phyloP scores from a whole-genome alignment of 2,888 invertebrate species.

The Frankliniella fusca region DNA sequence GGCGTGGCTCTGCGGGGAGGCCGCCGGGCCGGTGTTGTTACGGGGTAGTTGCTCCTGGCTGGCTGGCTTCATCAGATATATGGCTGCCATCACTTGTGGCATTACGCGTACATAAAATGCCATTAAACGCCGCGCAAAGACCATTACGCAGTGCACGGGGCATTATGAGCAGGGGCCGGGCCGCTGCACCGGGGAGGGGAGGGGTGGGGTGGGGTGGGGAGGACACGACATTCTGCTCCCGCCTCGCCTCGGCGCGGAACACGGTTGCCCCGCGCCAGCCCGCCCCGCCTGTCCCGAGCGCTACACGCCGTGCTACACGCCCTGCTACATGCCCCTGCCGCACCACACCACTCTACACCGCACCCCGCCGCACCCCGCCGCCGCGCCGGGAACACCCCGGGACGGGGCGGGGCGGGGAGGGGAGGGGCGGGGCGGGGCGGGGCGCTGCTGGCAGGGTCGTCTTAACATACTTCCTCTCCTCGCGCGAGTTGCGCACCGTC shows the following conservation, averaged over 20 bases:
- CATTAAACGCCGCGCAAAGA: constrained; percentile 18
- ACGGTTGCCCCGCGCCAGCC: background rate
- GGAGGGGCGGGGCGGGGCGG: no score
- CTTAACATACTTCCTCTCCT: no score
- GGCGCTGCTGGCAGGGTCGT: no score
- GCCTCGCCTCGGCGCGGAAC: background rate
- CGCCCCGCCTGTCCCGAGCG: background rate
- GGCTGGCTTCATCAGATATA: constrained; percentile 6
- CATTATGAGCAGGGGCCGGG: background rate
- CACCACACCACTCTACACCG: background rate
- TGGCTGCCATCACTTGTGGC: constrained; percentile 18
- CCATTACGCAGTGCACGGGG: background rate
- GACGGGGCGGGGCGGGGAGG: no score
- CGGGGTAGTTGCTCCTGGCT: background rate
- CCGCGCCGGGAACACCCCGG: no score
- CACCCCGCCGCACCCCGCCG: background rate
- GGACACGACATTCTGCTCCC: background rate
- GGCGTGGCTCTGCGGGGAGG: background rate
- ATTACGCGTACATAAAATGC: constrained; percentile 24
- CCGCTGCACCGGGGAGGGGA: background rate
- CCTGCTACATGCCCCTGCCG: no score
- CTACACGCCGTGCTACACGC: background rate
- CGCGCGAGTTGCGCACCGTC: no score
- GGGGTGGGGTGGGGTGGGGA: background rate
- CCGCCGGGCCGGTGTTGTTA: background rate